phyloP scores from a whole-genome alignment of 2,113 vertebrate genomes.

The Sminthopsis crassicaudata region DNA sequence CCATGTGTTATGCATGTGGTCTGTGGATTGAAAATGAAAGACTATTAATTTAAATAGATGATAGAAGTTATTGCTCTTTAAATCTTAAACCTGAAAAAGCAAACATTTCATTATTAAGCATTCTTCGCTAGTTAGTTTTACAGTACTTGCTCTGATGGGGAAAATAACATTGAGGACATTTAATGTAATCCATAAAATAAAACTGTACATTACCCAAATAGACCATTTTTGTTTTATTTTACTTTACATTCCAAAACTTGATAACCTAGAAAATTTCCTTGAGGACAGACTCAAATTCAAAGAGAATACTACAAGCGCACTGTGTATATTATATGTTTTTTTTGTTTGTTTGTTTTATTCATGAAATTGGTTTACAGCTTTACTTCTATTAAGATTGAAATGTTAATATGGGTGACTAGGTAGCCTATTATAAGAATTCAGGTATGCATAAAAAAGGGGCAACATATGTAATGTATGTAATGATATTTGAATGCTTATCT shows the following conservation, averaged over 20 bases:
- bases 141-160: not conserved
- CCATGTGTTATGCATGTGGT: constrained; percentile 1
- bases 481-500: not conserved
- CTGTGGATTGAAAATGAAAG: not conserved
- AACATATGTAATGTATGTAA: not conserved
- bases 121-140: not conserved
- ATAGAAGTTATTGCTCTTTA: not conserved
- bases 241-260: not conserved
- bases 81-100: not conserved
- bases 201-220: not conserved
- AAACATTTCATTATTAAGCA: not conserved
- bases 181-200: not conserved
- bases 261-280: not conserved
- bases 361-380: not conserved
- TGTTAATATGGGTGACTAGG: not conserved
- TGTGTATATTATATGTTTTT: not conserved
- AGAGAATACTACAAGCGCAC: not conserved
- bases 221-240: not conserved
- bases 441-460: not conserved
- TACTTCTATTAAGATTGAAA: not conserved
- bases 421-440: not conserved
- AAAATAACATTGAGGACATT: not conserved
- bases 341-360: too few relatives aligned
- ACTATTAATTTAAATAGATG: not conserved
- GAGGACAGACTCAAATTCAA: not conserved